A percentile compares a stretch with the other conserved stretches of the same genome.
Conservation (phyloP, 2,113 vertebrate species). For the Odobenus rosmarus region DNA sequence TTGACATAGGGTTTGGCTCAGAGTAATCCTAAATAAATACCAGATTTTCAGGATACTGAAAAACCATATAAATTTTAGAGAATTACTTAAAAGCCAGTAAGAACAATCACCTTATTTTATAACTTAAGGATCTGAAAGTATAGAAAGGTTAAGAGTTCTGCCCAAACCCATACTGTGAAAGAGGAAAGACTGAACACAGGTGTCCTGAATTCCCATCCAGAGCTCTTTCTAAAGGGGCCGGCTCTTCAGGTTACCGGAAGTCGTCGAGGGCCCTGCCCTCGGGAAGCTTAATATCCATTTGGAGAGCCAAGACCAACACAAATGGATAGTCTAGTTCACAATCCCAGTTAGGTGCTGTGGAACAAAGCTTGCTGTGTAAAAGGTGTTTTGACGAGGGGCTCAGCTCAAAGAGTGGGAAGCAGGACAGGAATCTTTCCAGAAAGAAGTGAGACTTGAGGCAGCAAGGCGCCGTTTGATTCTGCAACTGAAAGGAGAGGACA, state of each 20-base stretch:
- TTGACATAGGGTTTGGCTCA: background rate
- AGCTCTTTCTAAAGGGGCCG: background rate
- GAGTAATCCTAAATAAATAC: background rate
- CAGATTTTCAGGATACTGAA: slow-evolving; percentile 20
- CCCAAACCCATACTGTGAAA: background rate
- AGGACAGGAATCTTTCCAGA: background rate
- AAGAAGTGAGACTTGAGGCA: background rate
- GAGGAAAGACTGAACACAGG: background rate
- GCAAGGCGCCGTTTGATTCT: background rate
- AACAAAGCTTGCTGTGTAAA: background rate
- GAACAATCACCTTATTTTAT: background rate
- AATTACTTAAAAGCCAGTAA: background rate
- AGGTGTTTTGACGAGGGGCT: background rate
- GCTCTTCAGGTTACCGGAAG: background rate
- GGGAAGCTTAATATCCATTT: background rate
- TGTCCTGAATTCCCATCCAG: background rate
- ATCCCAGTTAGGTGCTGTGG: too few relatives aligned
- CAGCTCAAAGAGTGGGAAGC: background rate
- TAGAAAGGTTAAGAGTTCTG: background rate
- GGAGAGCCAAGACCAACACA: background rate
- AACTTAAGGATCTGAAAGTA: background rate
- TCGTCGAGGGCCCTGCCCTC: background rate
- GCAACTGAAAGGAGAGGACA: background rate
- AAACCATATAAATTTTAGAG: background rate
- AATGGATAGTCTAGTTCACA: background rate